phyloP scores from a whole-genome alignment of 2,797 vertebrate species.

The Margarornis squamiger region DNA sequence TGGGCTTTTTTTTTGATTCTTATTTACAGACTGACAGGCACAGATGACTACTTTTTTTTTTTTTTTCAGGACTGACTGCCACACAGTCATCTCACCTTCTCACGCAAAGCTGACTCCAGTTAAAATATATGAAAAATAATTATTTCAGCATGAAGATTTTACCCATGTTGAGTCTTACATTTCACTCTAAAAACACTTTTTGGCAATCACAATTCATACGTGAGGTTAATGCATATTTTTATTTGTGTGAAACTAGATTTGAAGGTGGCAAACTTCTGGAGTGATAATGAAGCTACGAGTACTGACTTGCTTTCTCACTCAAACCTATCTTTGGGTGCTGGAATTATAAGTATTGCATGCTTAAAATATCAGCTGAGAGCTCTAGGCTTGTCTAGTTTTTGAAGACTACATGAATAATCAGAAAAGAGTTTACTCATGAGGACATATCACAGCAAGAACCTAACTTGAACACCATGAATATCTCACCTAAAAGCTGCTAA shows the following conservation, averaged over 20 bases:
- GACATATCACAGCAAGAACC: neutral
- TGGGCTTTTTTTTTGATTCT: neutral
- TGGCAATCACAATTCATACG: neutral
- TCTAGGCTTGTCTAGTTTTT: neutral
- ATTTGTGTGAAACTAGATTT: constrained; percentile 1
- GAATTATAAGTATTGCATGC: neutral
- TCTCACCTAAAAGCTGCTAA: neutral
- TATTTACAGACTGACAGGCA: neutral
- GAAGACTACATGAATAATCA: neutral
- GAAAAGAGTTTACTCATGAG: neutral
- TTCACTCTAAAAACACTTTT: neutral
- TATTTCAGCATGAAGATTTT: neutral
- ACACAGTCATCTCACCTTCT: neutral
- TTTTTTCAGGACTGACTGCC: neutral
- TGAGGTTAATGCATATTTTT: neutral
- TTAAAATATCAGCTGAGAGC: neutral
- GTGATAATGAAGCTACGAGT: neutral
- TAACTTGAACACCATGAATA: neutral
- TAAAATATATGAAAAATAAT: neutral
- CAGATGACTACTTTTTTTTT: neutral
- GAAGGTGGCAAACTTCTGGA: neutral
- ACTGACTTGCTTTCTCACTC: constrained; percentile 30
- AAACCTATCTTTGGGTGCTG: neutral
- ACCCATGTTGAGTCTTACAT: neutral
- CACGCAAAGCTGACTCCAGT: neutral